Evolutionary conservation across 1,140 invertebrate genomes (phyloP), one percentile per base, ranked within the genome.

Genomic region (Eriocheir sinensis): DNA sequence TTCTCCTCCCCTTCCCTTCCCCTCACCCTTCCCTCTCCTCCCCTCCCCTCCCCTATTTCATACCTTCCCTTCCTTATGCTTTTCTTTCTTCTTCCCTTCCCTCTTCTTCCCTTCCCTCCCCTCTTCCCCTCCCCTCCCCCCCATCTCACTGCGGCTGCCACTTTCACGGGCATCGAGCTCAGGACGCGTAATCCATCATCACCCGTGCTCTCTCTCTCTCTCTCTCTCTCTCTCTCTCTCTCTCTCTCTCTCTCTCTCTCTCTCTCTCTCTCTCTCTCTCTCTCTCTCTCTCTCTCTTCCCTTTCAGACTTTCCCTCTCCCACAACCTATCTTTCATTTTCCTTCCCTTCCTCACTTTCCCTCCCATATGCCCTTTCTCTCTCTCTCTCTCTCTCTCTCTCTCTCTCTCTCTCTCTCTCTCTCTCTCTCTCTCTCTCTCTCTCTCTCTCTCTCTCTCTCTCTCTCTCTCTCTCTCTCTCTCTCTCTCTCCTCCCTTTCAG

Each of bases 181-280:
- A n/a, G 60, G 27, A 72, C 60, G 60, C 60, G 21, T 72, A 72
- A 72, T 72, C 60, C 60, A 72, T 72, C 60, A 72, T 72, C 60
- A n/a, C 60, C 27, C 60, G 4, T 15, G 4, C 44, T 48, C 44
- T 15, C 15, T 15, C 15, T 15, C 15, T 15, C 44, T 48, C 44
- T 48, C 44, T 48, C 44, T 12, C 60, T 72, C 60, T 72, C 60
- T n/a, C 60, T 72, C 60, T 72, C 60, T 72, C 60, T 72, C 60
- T 72, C 60, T 72, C 60, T 72, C 60, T 72, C 60, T 72, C 60
- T 21, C 60, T 72, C 60, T 72, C 60, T n/a, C 60, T 72, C 60
- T 72, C 60, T 72, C 60, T 72, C 60, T 72, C 60, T 72, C 60
- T 72, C 60, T 72, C 60, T 72, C 60, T 72, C 60, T n/a, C 27